Base-by-base conservation (phyloP, 2,797 vertebrate genomes). In the Lates japonicus region DNA sequence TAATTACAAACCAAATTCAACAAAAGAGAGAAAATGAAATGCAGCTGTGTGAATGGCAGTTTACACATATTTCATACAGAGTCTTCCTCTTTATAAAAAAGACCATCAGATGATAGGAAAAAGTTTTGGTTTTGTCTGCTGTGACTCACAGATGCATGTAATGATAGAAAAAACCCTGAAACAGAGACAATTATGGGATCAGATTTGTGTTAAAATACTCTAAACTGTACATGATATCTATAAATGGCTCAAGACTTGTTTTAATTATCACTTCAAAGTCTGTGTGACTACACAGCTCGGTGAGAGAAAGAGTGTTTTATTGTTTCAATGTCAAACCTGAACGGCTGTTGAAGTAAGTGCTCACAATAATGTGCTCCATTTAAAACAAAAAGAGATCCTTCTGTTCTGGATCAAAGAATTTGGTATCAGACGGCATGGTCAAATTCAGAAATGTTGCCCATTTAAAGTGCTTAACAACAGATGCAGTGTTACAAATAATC, bases 391-490 rank as follows among this genome's bases (percentile, higher is more conserved):
- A 75, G 49, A 81, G 52, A 81, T 81, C 67, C 66, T 75, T 35
- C 39, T 49, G 48, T 4, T 70, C 58, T 65, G 54, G 67, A 81
- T 75, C 42, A 77, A 63, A 59, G 33, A 88, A 88, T 93, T 93
- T 94, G 91, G 92, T 91, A 58, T 88, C 22, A 76, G 83, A 86
- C 69, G 81, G 72, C 82, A 82, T 85, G 85, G 88, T 92, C 92
- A 46, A 88, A 88, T 92, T 93, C 88, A 86, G 74, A 93, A 92
- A 89, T 81, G 88, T 87, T 90, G 86, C 86, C 90, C 83, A 74
- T 95, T 97, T 98, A 99, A 99, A 99, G 98, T 99, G 98, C 97
- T 95, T 95, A 91, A 96, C 92, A 79, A 96, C 93, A 93, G 93
- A 95, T 93, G 96, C 93, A 94, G 90, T 90, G 91, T 82, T 84